Base-by-base conservation (phyloP, 2,797 vertebrate species). In the Natrix natrix region DNA sequence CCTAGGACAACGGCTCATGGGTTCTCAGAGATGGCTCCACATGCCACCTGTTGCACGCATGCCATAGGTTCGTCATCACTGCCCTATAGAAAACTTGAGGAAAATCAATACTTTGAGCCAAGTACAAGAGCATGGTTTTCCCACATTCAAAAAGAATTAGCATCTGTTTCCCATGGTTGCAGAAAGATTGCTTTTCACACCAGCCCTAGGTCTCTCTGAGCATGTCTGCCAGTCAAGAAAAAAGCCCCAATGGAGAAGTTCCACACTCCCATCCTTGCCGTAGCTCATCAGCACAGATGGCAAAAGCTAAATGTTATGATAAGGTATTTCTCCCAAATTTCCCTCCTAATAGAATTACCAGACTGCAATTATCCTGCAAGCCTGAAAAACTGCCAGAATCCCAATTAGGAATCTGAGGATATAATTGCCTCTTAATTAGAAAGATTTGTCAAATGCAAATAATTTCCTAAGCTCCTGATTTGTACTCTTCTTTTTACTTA, bases 361-460 rank as follows among this genome's bases (percentile, higher is more conserved):
- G 95, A 96, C 97, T 97, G 95, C 97, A 97, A 97, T 98, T 98
- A 97, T 93, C 96, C 94, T 97, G 95, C 95, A 96, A 97, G 96
- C 96, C 95, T 97, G 95, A 97, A 96, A 97, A 96, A 97, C 97
- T 97, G 96, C 97, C 90, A 97, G 97, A 97, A 97, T 96, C 97
- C 97, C 97, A 97, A 95, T 97, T 97, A 97, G 95, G 95, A 97
- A 97, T 97, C 97, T 95, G 96, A 97, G 95, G 97, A 96, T 95
- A 96, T 98, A 98, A 98, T 95, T 97, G 97, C 97, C 95, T 97
- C 96, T 96, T 97, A 97, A 98, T 97, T 98, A 97, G 96, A 97
- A 98, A 98, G 97, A 97, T 97, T 97, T 97, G 96, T 97, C 97
- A 97, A 97, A 97, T n/a, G 94, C 0, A 96, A 97, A 95, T 94